Conservation (phyloP, 2,888 invertebrate species). For the Anticlea derivata region DNA sequence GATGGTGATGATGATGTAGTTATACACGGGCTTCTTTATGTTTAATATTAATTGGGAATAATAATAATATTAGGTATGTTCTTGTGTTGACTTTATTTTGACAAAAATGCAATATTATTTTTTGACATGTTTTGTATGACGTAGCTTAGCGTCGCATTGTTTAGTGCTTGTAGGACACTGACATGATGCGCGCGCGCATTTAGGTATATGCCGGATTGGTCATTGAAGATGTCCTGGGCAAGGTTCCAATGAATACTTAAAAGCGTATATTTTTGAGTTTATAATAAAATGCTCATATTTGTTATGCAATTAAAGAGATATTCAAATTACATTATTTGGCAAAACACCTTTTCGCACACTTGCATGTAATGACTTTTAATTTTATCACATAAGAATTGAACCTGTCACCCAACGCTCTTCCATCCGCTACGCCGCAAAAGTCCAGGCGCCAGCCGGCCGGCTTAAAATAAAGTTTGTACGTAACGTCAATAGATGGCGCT, state of each 20-base stretch:
- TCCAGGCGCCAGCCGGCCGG: background rate
- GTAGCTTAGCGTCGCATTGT: background rate
- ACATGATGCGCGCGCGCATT: background rate
- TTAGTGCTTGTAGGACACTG: background rate
- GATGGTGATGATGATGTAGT: background rate
- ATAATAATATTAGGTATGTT: no score
- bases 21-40: no score
- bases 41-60: no score
- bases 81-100: no score
- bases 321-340: no score
- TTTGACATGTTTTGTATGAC: background rate
- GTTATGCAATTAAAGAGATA: no score
- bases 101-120: no score
- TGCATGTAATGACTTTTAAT: no score
- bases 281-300: no score
- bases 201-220: background rate
- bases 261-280: no score
- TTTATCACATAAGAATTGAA: slow-evolving; percentile 1
- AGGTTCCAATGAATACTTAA: slow-evolving; percentile 4
- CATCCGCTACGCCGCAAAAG: background rate
- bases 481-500: slow-evolving; percentile 17
- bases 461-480: slow-evolving; percentile 6
- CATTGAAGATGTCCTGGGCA: slow-evolving; percentile 2
- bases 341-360: no score
- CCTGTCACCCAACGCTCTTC: background rate